A percentile compares a stretch with the other conserved stretches of the same genome.
Conservation (phyloP, 2,113 vertebrate species). For the Petrocephalus zakoni region DNA sequence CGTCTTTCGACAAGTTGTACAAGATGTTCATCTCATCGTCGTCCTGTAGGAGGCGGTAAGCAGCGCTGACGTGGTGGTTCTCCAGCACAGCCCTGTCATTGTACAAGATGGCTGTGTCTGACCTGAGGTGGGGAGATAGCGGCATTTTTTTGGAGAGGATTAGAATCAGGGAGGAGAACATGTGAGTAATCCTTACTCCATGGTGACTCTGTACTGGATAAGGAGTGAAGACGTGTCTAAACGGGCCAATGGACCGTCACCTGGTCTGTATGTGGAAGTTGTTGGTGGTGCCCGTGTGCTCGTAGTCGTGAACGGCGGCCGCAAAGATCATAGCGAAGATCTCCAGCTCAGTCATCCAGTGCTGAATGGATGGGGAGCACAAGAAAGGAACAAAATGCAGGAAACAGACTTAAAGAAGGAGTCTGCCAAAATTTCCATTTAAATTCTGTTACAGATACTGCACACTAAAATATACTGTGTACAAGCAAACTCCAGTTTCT, state of each 20-base stretch:
- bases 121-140: constrained; percentile 56
- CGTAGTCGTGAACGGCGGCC: constrained; percentile 89
- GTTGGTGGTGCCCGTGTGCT: constrained; percentile 94
- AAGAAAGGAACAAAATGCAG: neutral
- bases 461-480: neutral
- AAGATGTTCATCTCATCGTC: constrained; percentile 92
- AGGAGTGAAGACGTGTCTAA: neutral
- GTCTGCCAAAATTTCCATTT: neutral
- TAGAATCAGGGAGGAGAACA: neutral
- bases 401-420: neutral
- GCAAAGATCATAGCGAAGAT: constrained; percentile 94
- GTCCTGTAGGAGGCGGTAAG: constrained; percentile 82
- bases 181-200: neutral
- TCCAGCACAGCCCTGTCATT: constrained; percentile 89
- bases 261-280: constrained; percentile 95
- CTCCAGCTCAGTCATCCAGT: constrained; percentile 92
- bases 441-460: neutral
- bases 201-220: neutral
- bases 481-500: neutral
- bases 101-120: constrained; percentile 85
- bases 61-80: constrained; percentile 88
- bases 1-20: constrained; percentile 85
- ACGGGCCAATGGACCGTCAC: constrained; percentile 33
- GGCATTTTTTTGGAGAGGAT: neutral
- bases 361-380: constrained; percentile 55